A percentile compares a stretch with the other conserved stretches of the same genome.
These are phyloP conservation scores for Peromyscus melanophrys DNA, from an alignment of 2,797 vertebrate species.

Conservation along the genomic window DNA sequence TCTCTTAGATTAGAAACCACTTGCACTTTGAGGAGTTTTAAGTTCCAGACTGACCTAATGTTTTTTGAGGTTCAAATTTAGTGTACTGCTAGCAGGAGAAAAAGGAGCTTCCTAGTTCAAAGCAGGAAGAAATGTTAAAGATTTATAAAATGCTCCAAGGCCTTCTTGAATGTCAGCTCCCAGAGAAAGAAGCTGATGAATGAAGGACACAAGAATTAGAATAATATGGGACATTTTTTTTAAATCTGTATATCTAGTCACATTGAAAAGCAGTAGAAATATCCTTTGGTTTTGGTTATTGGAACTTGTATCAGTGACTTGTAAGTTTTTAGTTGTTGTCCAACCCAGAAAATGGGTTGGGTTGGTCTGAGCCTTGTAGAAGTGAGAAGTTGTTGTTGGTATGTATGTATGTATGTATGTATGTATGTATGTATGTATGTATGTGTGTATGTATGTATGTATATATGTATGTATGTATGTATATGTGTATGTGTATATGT, in stretches of 20 bases:
- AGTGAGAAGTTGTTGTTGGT: neutral
- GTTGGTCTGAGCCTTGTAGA: slow-evolving; percentile 18
- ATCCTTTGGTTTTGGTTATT: slow-evolving; percentile 43
- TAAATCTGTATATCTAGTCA: slow-evolving; percentile 50
- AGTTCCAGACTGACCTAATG: slow-evolving; percentile 72
- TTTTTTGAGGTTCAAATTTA: slow-evolving; percentile 79
- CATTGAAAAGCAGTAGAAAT: slow-evolving; percentile 72
- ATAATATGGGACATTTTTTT: slow-evolving; percentile 64
- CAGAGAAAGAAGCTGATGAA: slow-evolving; percentile 75
- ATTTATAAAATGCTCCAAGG: slow-evolving; percentile 70
- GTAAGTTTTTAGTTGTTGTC: slow-evolving; percentile 62
- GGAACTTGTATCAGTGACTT: slow-evolving; percentile 60
- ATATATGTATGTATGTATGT: too few relatives aligned
- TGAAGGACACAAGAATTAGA: slow-evolving; percentile 74
- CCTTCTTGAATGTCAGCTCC: slow-evolving; percentile 76
- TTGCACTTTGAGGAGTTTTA: slow-evolving; percentile 67
- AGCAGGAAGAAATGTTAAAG: slow-evolving; percentile 68
- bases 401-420: too few relatives aligned
- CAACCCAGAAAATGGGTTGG: slow-evolving; percentile 57
- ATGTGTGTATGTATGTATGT: too few relatives aligned
- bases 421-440: too few relatives aligned
- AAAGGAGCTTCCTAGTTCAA: slow-evolving; percentile 70
- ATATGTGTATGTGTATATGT: too few relatives aligned
- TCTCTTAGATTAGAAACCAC: slow-evolving; percentile 42
- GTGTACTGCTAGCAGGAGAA: slow-evolving; percentile 60